These are phyloP conservation scores for Melanerpes aurifrons DNA, from an alignment of 2,113 vertebrate species.

Conservation along the genomic window DNA sequence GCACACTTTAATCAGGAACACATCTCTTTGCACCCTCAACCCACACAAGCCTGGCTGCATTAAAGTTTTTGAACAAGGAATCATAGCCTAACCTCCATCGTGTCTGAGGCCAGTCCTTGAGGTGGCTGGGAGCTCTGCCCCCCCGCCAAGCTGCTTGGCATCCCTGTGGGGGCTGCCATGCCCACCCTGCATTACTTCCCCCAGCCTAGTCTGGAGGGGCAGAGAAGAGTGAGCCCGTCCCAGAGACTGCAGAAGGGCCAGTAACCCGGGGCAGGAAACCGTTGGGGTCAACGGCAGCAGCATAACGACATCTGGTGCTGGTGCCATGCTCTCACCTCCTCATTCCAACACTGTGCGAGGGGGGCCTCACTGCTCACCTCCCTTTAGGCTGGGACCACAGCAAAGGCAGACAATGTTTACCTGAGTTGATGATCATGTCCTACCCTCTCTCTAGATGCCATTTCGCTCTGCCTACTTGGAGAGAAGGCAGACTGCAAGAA, in stretches of 20 bases:
- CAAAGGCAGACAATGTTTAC: fast-evolving
- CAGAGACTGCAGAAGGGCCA: fast-evolving
- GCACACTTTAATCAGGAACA: neutral
- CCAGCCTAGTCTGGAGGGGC: fast-evolving
- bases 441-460: fast-evolving
- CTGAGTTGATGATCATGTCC: fast-evolving
- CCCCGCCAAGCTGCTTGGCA: fast-evolving
- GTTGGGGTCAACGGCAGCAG: too few species aligned
- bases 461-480: fast-evolving
- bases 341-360: fast-evolving
- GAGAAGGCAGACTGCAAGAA: fast-evolving
- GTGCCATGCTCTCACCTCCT: fast-evolving
- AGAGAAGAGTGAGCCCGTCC: too few species aligned
- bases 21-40: neutral
- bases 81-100: fast-evolving
- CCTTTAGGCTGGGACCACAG: fast-evolving
- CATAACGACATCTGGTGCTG: fast-evolving
- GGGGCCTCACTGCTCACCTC: fast-evolving
- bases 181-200: fast-evolving
- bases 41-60: neutral
- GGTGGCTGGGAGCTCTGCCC: fast-evolving
- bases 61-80: neutral
- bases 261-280: fast-evolving
- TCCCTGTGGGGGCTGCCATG: fast-evolving
- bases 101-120: fast-evolving